Evolutionary conservation across 2,888 invertebrate genomes (phyloP).

Genomic region (Tridacna gigas): DNA sequence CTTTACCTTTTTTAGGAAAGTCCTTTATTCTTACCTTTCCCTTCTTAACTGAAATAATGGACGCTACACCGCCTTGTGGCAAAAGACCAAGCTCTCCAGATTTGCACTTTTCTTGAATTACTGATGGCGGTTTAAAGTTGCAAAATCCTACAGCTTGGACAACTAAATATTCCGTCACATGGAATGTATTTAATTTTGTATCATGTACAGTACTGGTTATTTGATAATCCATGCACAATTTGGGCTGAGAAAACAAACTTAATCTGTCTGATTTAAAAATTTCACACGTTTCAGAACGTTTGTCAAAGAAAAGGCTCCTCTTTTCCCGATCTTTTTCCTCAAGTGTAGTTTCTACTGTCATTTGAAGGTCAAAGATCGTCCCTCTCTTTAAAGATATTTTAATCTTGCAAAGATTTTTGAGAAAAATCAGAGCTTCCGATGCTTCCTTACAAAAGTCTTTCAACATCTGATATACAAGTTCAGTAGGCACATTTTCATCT

Average conservation of each 20-base stretch:
- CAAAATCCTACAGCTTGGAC: constrained; percentile 73
- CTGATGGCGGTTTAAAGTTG: constrained; percentile 36
- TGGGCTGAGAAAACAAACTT: not conserved
- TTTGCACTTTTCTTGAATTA: constrained; percentile 61
- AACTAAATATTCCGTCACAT: constrained; percentile 41
- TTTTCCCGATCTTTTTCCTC: not conserved
- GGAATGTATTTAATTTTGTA: too few species aligned
- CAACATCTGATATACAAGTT: constrained; percentile 29
- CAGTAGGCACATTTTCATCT: constrained; percentile 30
- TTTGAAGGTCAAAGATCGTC: not conserved
- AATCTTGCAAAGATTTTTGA: constrained; percentile 54
- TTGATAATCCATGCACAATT: not conserved
- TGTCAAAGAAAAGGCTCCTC: not conserved
- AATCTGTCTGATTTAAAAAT: constrained; percentile 21
- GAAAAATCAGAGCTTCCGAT: constrained; percentile 55
- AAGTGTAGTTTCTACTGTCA: not conserved
- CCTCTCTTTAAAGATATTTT: constrained; percentile 33
- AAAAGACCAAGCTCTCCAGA: constrained; percentile 68
- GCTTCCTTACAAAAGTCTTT: constrained; percentile 45
- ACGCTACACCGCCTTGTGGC: constrained; percentile 73
- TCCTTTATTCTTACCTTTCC: too few species aligned
- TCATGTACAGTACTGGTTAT: not conserved
- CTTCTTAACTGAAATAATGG: not conserved
- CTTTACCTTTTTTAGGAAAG: constrained; percentile 19
- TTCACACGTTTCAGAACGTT: constrained; percentile 2